These are phyloP conservation scores for Trichechus manatus DNA, from an alignment of 2,113 vertebrate genomes.

Conservation along the genomic window DNA sequence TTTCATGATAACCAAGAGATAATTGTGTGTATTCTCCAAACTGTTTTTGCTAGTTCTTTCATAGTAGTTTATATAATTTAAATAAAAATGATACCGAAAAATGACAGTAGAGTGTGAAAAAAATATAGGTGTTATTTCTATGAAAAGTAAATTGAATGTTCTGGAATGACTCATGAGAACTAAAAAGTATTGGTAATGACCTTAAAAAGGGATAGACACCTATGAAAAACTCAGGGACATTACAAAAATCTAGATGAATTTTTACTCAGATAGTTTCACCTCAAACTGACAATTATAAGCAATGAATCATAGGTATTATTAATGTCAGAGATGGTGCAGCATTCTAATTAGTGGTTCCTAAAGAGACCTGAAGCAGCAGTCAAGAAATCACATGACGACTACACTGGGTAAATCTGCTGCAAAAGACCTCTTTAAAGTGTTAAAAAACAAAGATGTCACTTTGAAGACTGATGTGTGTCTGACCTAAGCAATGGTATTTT, in stretches of 20 bases:
- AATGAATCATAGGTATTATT: not conserved
- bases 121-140: not conserved
- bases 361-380: no score
- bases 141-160: not conserved
- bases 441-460: no score
- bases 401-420: no score
- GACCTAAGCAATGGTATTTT: no score
- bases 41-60: not conserved
- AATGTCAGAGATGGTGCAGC: not conserved
- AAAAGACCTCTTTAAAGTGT: no score
- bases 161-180: not conserved
- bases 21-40: no score
- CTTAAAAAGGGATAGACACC: not conserved
- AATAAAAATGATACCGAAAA: not conserved
- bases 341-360: not conserved
- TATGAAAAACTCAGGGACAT: not conserved
- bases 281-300: not conserved
- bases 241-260: not conserved
- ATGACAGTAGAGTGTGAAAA: no score
- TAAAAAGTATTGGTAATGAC: not conserved
- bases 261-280: not conserved
- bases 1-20: no score
- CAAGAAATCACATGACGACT: no score
- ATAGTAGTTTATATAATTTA: not conserved
- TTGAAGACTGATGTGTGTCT: no score